Base-by-base conservation (phyloP, 2,113 vertebrate genomes). In the Vicugna pacos region DNA sequence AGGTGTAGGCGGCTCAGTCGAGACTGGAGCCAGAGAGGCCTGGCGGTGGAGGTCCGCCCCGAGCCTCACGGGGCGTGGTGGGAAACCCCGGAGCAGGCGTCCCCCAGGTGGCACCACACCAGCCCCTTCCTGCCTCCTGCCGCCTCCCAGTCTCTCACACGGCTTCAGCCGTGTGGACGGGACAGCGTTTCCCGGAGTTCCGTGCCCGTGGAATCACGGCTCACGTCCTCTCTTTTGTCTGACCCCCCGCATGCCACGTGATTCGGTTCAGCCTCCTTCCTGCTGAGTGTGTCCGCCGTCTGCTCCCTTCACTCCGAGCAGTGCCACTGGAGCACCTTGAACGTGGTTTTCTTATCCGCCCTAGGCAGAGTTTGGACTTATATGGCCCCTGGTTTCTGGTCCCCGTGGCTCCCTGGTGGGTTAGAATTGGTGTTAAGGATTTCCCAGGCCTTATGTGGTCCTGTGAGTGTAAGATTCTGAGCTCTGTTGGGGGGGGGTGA, bases 41-140 rank as follows among this genome's bases (percentile, higher is more conserved):
- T 60, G 0, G 46, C 32, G 64, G 13, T 19, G 11, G 73, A 56
- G 35, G 26, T 58, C 8, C 10, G 54, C 19, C 9, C 35, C 8
- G 46, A 60, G 35, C 6, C 8, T 60, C 2, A 0, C 0, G 4
- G 46, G 46, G 6, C 1, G 17, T 5, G 8, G 22, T 62, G 11
- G 73, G 88, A 46, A 67, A 62, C 52, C 67, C 28, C 48, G 28
- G 85, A 62, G 83, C 65, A 30, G 5, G 11, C 16, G 48, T 46
- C 13, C 69, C 32, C 38, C 8, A 15, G 30, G 26, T 3, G 0
- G 20, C 26, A 46, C 4, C 2, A 7, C 6, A 13, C 17, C 20
- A 6, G 16, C 17, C 20, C 8, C n/a, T 32, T 35, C 6, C 26
- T 2, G 1, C 9, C 14, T 38, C 70, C 35, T 22, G 16, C 17